Base-by-base conservation (phyloP, 2,888 invertebrate species). In the Idaea dimidiata region DNA sequence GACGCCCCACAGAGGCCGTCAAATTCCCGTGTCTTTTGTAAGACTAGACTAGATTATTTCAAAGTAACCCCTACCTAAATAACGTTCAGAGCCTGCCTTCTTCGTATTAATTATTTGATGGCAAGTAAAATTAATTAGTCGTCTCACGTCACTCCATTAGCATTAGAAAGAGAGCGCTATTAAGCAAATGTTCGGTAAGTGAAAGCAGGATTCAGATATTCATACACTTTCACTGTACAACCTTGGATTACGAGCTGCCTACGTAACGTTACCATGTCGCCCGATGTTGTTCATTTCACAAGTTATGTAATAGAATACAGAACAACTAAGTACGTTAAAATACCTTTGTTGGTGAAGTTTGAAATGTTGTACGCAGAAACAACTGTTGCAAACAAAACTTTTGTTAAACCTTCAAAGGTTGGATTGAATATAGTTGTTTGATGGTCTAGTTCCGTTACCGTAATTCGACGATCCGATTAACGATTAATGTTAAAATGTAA, bases 151-250 rank as follows among this genome's bases (percentile, higher is more conserved):
- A 63, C 57, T 32, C 54, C 43, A 62, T 62, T 32, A 59, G 56
- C 62, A 69, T 66, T 68, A 63, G 76, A 80, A 62, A 72, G 77
- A 72, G 78, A 77, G 59, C 59, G 58, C 62, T 57, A 66, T 70
- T 70, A 70, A 73, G 72, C 68, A 75, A 77, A 75, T 56, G 56
- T 18, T 54, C 61, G 16, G 60, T 54, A 58, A 81, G 86, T 80
- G 86, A 86, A 86, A 86, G 87, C 70, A 66, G 72, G 70, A 56
- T 56, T 56, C 18, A 17, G 56, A 63, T 77, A 74, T 80, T 76
- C 77, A 76, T 76, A 74, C 81, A 87, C 87, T 87, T 87, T 87
- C 87, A 84, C 87, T 85, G 58, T 69, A 74, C 79, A 86, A 86
- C 87, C 87, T 87, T 87, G 87, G 82, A 77, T 87, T 84, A 85